phyloP scores from a whole-genome alignment of 2,888 invertebrate genomes.

The Melangyna quadrimaculata region DNA sequence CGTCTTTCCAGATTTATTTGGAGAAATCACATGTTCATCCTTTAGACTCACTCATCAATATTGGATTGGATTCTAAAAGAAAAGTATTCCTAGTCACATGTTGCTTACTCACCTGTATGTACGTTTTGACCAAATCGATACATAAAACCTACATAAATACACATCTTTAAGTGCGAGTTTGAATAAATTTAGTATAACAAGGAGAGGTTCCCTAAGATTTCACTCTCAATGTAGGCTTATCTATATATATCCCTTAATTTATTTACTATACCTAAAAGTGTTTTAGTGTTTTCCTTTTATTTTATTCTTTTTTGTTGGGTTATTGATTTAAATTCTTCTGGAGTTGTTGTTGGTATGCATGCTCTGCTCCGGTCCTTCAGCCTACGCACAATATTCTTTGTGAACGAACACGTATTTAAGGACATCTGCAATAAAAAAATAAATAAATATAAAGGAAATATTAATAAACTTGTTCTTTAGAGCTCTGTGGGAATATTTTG shows the following conservation, averaged over 20 bases:
- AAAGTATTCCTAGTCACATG: not conserved
- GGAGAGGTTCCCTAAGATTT: not conserved
- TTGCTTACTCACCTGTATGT: no score
- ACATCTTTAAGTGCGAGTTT: not conserved
- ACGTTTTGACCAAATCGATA: not conserved
- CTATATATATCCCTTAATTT: not conserved
- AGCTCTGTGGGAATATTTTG: not conserved
- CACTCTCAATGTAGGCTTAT: not conserved
- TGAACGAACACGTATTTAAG: not conserved
- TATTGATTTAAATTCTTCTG: not conserved
- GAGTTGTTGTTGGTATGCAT: not conserved
- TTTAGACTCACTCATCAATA: no score
- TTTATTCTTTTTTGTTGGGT: no score
- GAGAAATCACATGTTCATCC: no score
- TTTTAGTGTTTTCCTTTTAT: not conserved
- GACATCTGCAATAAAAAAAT: not conserved
- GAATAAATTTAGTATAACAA: not conserved
- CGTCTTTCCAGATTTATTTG: no score
- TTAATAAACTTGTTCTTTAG: not conserved
- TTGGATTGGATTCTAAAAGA: no score
- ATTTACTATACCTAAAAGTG: constrained; percentile 2
- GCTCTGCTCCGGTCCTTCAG: not conserved
- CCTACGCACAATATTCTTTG: not conserved
- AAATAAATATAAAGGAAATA: not conserved
- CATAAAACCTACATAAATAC: not conserved